These are phyloP conservation scores for Venturia canescens DNA, from an alignment of 1,140 invertebrate genomes.

Conservation along the genomic window DNA sequence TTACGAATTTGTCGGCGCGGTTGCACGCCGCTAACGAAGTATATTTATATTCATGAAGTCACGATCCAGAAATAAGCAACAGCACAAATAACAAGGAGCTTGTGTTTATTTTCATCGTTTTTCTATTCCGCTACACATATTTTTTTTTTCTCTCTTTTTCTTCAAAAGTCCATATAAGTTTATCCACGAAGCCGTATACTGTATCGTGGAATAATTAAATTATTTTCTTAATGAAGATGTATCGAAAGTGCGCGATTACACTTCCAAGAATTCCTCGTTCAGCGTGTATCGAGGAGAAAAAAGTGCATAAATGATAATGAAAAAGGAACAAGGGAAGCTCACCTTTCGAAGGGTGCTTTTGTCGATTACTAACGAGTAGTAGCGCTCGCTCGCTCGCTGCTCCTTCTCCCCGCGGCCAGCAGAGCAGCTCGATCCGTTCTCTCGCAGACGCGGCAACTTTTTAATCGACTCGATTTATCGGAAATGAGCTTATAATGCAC, in stretches of 20 bases:
- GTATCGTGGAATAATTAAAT: constrained; percentile 16
- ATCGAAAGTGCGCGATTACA: background rate
- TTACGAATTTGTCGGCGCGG: constrained; percentile 6
- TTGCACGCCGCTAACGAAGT: background rate
- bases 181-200: no score
- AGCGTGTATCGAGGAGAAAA: background rate
- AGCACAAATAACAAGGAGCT: background rate
- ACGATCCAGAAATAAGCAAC: constrained; percentile 22
- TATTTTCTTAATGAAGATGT: constrained; percentile 37
- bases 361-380: constrained; percentile 39
- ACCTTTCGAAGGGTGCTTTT: background rate
- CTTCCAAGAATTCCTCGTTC: constrained; percentile 1
- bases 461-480: constrained; percentile 67
- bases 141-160: background rate
- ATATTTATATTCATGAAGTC: constrained; percentile 33
- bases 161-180: background rate
- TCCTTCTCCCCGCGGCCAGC: background rate
- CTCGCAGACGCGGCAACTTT: constrained; percentile 58
- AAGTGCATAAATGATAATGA: background rate
- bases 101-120: background rate
- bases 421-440: constrained; percentile 46
- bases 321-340: background rate
- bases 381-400: no score
- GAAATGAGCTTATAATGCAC: constrained; percentile 69
- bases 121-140: background rate